Percentiles rank a stretch among this genome's conserved stretches.
phyloP scores from a whole-genome alignment of 2,797 vertebrate genomes.

The Gymnoscopelus braueri region DNA sequence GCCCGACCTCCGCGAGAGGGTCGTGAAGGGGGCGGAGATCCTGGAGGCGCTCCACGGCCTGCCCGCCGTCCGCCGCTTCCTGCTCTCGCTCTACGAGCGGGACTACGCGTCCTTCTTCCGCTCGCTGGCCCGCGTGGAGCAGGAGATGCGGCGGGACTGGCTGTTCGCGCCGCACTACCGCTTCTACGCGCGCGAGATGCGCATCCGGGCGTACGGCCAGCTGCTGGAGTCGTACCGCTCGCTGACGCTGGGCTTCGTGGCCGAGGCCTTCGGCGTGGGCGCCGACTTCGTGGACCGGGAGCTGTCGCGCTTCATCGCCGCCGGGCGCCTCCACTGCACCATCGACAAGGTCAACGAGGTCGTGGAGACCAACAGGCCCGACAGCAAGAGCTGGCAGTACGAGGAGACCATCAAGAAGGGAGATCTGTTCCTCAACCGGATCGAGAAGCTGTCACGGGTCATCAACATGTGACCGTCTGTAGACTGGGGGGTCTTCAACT shows the following conservation, averaged over 20 bases:
- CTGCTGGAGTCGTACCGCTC: slow-evolving; percentile 96
- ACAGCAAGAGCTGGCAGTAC: slow-evolving; percentile 99
- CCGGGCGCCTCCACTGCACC: slow-evolving; percentile 97
- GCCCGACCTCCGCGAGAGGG: slow-evolving; percentile 96
- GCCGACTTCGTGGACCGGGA: slow-evolving; percentile 99
- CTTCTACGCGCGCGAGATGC: slow-evolving; percentile 97
- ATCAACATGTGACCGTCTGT: slow-evolving; percentile 91
- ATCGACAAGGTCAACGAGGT: slow-evolving; percentile 99
- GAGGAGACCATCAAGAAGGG: slow-evolving; percentile 99
- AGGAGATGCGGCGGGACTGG: slow-evolving; percentile 99
- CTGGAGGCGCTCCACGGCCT: slow-evolving; percentile 96
- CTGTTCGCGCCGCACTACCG: slow-evolving; percentile 97
- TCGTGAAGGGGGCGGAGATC: slow-evolving; percentile 98
- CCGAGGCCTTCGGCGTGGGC: slow-evolving; percentile 96
- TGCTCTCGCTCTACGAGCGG: slow-evolving; percentile 97
- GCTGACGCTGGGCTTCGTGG: slow-evolving; percentile 95
- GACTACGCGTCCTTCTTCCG: slow-evolving; percentile 96
- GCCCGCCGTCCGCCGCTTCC: slow-evolving; percentile 91
- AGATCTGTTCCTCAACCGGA: slow-evolving; percentile 96
- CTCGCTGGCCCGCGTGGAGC: slow-evolving; percentile 91
- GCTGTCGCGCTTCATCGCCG: slow-evolving; percentile 96
- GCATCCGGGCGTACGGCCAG: slow-evolving; percentile 97
- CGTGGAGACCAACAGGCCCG: slow-evolving; percentile 99
- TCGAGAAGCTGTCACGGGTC: slow-evolving; percentile 97
- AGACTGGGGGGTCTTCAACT: too few species aligned